Percentiles rank a stretch among this genome's conserved stretches.
Conservation (phyloP, 2,797 vertebrate species). For the Tamandua tetradactyla region DNA sequence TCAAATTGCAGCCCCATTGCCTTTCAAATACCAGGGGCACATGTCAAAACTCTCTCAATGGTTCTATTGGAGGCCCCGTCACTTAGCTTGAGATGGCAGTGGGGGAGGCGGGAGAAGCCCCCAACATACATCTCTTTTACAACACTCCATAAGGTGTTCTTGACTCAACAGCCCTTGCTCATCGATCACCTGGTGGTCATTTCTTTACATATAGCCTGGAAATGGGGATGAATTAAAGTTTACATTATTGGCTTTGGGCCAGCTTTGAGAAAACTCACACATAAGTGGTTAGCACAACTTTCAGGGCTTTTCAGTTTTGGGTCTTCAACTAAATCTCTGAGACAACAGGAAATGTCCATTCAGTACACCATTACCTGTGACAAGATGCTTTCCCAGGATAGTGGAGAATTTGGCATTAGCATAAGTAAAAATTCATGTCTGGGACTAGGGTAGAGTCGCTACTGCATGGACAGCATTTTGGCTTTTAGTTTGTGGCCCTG, state of each 20-base stretch:
- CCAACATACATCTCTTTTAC: background rate
- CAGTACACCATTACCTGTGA: background rate
- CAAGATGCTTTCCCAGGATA: background rate
- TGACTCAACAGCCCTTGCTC: background rate
- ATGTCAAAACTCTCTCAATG: background rate
- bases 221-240: background rate
- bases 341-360: background rate
- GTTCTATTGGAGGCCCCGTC: background rate
- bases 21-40: background rate
- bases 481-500: background rate
- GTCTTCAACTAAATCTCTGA: slow-evolving; percentile 19
- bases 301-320: background rate
- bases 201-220: background rate
- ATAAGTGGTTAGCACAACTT: background rate
- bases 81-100: background rate
- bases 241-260: background rate
- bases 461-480: background rate
- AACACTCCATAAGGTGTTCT: background rate
- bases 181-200: background rate
- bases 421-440: background rate
- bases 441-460: background rate
- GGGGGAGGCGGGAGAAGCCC: background rate
- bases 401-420: background rate
- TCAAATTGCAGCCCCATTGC: background rate
- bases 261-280: slow-evolving; percentile 7